These are phyloP conservation scores for Lasioglossum zephyrum DNA, from an alignment of 2,888 invertebrate genomes.

Conservation along the genomic window DNA sequence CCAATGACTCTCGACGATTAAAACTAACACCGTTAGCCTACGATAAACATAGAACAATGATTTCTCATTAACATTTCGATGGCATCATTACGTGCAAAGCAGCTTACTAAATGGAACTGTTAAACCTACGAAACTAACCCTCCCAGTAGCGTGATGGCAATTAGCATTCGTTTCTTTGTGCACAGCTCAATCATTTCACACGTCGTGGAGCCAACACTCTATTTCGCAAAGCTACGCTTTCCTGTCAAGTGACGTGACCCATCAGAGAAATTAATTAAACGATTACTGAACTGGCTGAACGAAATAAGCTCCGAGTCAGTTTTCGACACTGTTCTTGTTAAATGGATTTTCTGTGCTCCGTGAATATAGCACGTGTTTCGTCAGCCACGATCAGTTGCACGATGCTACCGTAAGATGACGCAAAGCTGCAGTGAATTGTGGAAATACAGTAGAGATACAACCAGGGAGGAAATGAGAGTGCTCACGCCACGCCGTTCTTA, in stretches of 20 bases:
- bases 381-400: neutral
- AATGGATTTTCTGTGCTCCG: neutral
- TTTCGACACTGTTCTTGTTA: neutral
- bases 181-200: slow-evolving; percentile 92
- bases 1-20: slow-evolving; percentile 92
- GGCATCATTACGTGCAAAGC: neutral
- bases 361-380: slow-evolving; percentile 17
- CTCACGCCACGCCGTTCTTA: too few species aligned
- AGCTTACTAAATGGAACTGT: neutral
- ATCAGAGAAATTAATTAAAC: slow-evolving; percentile 32
- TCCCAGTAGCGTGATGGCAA: slow-evolving; percentile 91
- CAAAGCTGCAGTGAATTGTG: neutral
- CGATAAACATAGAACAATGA: slow-evolving; percentile 74
- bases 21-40: slow-evolving; percentile 92
- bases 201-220: neutral
- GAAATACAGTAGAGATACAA: neutral
- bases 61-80: neutral
- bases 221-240: slow-evolving; percentile 11
- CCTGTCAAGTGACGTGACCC: slow-evolving; percentile 33
- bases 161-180: slow-evolving; percentile 92
- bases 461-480: too few species aligned
- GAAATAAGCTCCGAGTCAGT: neutral
- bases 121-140: slow-evolving; percentile 86
- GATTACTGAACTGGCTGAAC: neutral
- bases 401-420: neutral